Evolutionary conservation across 2,113 vertebrate genomes (phyloP).

Genomic region (Chaetodon trifascialis): DNA sequence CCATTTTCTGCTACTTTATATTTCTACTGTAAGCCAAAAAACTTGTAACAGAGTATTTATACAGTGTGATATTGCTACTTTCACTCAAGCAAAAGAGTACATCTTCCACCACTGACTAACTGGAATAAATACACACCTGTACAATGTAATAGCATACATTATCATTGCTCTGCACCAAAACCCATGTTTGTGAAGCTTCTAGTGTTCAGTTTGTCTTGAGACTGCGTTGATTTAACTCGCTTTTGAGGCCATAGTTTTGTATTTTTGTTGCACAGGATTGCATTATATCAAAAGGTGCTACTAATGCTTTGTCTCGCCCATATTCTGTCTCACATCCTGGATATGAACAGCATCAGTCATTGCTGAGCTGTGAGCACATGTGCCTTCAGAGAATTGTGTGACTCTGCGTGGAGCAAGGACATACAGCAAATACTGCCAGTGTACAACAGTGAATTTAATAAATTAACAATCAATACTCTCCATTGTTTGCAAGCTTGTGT

Average conservation of each 20-base stretch:
- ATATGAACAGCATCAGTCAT: conserved; percentile 16
- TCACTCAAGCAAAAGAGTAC: too few species aligned
- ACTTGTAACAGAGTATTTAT: too few species aligned
- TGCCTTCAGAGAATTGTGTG: conserved; percentile 15
- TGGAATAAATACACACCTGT: too few species aligned
- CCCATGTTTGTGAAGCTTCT: not conserved
- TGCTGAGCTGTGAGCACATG: conserved; percentile 16
- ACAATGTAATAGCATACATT: too few species aligned
- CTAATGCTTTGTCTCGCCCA: not conserved
- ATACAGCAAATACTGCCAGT: not conserved
- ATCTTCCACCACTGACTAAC: too few species aligned
- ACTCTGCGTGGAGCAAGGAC: not conserved
- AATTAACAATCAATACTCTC: conserved; percentile 22
- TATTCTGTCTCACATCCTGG: not conserved
- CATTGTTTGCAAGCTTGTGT: conserved; percentile 3
- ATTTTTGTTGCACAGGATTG: not conserved
- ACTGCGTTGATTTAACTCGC: not conserved
- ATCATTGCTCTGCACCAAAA: not conserved
- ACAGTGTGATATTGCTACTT: too few species aligned
- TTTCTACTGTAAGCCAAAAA: too few species aligned
- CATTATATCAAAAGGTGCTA: not conserved
- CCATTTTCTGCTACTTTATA: too few species aligned
- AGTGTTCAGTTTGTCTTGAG: not conserved
- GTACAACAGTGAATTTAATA: not conserved
- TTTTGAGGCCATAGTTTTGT: not conserved